Base-by-base conservation (phyloP, 2,888 invertebrate species). In the Rhogogaster chlorosoma region DNA sequence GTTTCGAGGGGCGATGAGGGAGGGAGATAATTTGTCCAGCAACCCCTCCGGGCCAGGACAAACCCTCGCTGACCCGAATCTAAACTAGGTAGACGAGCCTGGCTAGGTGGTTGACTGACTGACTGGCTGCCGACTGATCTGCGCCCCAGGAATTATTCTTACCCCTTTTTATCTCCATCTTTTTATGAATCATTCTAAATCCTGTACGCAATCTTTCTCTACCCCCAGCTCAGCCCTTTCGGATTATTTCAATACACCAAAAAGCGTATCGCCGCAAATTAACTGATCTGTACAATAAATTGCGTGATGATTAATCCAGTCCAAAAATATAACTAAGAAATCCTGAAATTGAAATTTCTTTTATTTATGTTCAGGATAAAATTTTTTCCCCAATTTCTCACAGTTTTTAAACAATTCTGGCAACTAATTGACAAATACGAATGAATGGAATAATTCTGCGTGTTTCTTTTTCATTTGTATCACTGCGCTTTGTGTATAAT, bases 31-130 rank as follows among this genome's bases (percentile, higher is more conserved):
- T 92, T 92, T 92, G 91, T 90, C 90, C 89, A 87, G 89, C 88
- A 89, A 89, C 89, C 87, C 86, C 84, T 84, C 73, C 83, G 87
- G 87, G 85, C 84, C 87, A 84, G 89, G 84, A 88, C 88, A 87
- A 88, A 86, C 85, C 85, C 86, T 89, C 84, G 90, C 91, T 92
- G 92, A 92, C 90, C 90, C 92, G 92, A 92, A 92, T 92, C 90
- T 89, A 88, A 92, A 92, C 88, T 91, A 92, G 91, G 86, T 67
- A 83, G 83, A 49, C 67, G 78, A 85, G 86, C 22, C 36, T 22
- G 61, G 80, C 38, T 22, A 7, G n/a, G 15, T 80, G 36, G 57
- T 42, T 73, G n/a, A 77, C 53, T 49, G 49, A 77, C 49, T 53
- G 45, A 22, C 49, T 49, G 22, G n/a, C 77, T 42, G 18, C 36